Evolutionary conservation across 2,113 vertebrate species (phyloP), one percentile per base, ranked within the genome.

Genomic region (Nothobranchius kuhntae): DNA sequence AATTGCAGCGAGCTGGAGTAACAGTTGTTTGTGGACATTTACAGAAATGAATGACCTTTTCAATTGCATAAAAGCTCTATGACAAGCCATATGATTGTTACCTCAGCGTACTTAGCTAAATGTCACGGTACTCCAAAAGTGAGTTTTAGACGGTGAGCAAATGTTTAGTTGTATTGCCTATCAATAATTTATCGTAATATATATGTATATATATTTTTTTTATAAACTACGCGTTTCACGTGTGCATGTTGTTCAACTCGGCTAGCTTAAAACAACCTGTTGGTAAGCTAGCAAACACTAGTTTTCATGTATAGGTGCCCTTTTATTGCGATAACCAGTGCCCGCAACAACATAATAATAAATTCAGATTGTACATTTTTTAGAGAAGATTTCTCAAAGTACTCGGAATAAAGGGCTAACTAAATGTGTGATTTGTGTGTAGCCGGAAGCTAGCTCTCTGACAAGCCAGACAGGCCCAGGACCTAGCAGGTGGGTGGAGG

Each of bases 401-500:
- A 14, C 9, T 35, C 4, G 4, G 4, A 6, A 6, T 7, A 15
- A 13, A 21, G 8, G 6, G 1, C 3, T 17, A 9, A 13, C 3
- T 60, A 7, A 30, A 30, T 14, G 14, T 53, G n/a, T 40, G 8
- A 30, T 10, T 40, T 14, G 13, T 9, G 11, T 52, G 13, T 13
- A 51, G 63, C 55, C 66, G 9, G 14, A 7, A 53, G 68, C 54
- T 68, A 67, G 54, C 46, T 14, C 21, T 44, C 58, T 68, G 71
- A 51, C 8, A 35, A 17, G 50, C 30, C 0, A 67, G 53, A 75
- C 54, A 8, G 72, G 75, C 65, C 84, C 12, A 3, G 13, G 13
- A 50, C 48, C 9, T 10, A 38, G 52, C 15, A 35, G 59, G 65
- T 77, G 75, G 81, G 78, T 60, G 66, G 81, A 61, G 75, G 75